These are phyloP conservation scores for Sebastes dallii DNA, from an alignment of 2,797 vertebrate species.

Conservation along the genomic window DNA sequence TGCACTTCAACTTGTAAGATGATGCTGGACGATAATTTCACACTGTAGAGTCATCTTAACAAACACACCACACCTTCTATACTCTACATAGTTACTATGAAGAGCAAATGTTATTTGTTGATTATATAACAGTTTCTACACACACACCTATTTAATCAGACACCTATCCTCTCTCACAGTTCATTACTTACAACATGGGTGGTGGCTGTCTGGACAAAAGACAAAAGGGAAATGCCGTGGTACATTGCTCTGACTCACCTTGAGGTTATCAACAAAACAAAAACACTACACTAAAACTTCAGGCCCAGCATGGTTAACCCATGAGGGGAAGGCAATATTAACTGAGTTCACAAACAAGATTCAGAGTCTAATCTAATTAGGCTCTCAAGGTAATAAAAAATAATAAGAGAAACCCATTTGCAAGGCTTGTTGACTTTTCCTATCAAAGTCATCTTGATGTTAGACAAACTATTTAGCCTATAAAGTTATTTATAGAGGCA, in stretches of 20 bases:
- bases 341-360: not conserved
- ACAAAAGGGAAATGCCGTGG: conserved; percentile 47
- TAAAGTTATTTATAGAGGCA: not conserved
- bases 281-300: not conserved
- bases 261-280: conserved; percentile 41
- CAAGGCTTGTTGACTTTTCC: not conserved
- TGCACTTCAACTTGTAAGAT: not conserved
- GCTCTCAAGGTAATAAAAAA: too few relatives aligned
- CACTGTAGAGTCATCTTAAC: not conserved
- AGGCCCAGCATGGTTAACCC: not conserved
- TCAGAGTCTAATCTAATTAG: too few relatives aligned
- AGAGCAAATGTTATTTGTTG: conserved; percentile 9
- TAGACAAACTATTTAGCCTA: not conserved
- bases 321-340: not conserved
- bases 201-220: conserved; percentile 34
- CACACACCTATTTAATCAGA: conserved; percentile 20
- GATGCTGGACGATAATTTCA: not conserved
- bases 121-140: conserved; percentile 13
- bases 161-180: conserved; percentile 11
- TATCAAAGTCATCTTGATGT: not conserved
- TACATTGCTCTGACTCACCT: conserved; percentile 44
- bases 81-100: not conserved
- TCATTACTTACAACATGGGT: conserved; percentile 39
- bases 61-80: not conserved
- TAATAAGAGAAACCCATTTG: not conserved